Base-by-base conservation (phyloP, 1,140 invertebrate genomes). In the Hestina assimilis region DNA sequence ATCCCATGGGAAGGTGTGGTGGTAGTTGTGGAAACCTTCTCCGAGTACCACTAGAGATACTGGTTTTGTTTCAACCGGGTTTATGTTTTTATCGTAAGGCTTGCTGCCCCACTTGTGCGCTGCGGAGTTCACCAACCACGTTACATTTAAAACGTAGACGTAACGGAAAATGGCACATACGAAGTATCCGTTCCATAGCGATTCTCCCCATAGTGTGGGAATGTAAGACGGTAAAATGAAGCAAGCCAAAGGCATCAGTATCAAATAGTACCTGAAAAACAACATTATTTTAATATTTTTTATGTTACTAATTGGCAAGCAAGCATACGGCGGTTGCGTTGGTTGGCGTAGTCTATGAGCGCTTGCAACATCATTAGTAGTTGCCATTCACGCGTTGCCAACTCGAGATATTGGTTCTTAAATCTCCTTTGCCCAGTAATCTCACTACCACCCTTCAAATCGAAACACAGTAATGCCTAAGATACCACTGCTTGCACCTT, bases 1-100 rank as follows among this genome's bases (percentile, higher is more conserved):
- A 75, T 95, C 94, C 84, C 92, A 92, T 0, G 94, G 94, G 83
- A 95, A 95, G 0, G 91, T 91, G 77, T 95, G 94, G 66, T 95
- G 94, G 79, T 94, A 95, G 75, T 95, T 95, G 75, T 94, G 94
- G 83, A 92, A 93, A 3, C 92, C 93, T 84, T 91, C 91, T 66
- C 87, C 93, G 5, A 89, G 63, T 0, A 88, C 85, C 2, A 93
- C 70, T 1, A 93, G 57, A 0, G 92, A 90, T 0, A 94, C 92
- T 1, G 89, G 81, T 26, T 84, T 77, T 50, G 91, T 93, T 79
- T 94, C 93, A 4, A 89, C 89, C 1, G 93, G 92, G 63, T 92
- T 91, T 41, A 92, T 86, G 90, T 92, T 89, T 91, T 91, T 86
- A 72, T 96, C 94, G 74, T 95, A 96, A 0, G 94, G 94, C 59